phyloP scores from a whole-genome alignment of 2,113 vertebrate genomes.

The Hepsetus odoe region DNA sequence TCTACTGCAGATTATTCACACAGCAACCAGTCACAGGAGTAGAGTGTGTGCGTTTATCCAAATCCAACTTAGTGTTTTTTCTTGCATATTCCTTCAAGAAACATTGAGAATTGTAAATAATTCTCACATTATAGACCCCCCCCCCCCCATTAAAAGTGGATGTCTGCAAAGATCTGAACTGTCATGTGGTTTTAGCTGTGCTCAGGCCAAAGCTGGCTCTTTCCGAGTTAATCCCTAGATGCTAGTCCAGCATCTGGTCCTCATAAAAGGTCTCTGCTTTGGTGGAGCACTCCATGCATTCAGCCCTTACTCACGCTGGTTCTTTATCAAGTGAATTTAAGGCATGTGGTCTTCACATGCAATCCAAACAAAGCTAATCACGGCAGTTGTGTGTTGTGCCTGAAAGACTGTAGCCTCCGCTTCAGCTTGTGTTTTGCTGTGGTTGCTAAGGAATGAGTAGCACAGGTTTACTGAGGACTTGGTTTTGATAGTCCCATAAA shows the following conservation, averaged over 20 bases:
- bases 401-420: background rate
- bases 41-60: background rate
- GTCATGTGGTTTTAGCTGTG: background rate
- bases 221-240: background rate
- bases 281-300: background rate
- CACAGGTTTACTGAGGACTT: background rate
- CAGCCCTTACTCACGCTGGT: background rate
- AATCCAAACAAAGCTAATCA: background rate
- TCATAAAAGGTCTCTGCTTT: background rate
- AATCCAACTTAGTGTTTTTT: background rate
- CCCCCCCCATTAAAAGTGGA: background rate
- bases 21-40: background rate
- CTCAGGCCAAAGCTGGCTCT: background rate
- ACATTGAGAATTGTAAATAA: no score
- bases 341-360: background rate
- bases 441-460: background rate
- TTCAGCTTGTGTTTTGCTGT: background rate
- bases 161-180: background rate
- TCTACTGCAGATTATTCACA: background rate
- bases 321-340: background rate
- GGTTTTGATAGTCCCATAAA: background rate
- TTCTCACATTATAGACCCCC: no score
- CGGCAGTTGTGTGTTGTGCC: background rate
- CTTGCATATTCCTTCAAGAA: background rate
- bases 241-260: background rate